Evolutionary conservation across 2,113 vertebrate genomes (phyloP), one percentile per base, ranked within the genome.

Genomic region (Bostrychus sinensis): DNA sequence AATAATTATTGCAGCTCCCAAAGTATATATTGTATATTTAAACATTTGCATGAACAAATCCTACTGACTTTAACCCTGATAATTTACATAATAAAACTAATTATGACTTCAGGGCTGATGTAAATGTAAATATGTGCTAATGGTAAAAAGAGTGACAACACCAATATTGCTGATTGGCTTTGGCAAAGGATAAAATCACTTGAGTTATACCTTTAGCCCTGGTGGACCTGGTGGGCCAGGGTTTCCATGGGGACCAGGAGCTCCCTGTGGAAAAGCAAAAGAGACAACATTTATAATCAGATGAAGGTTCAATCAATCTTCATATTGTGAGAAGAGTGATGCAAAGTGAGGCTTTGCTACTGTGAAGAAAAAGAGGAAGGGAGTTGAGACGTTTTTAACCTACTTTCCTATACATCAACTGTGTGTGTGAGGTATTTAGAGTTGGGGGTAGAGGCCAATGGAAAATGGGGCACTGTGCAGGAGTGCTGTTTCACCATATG

Each of bases 191-290:
- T 51, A 69, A 16, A n/a, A 45, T 45, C 20, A 64, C 4, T 38
- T 65, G 46, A 62, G 62, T 22, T 62, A 56, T 91, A 91, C 89
- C 88, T 91, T 91, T 28, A 86, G 65, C 22, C 88, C 89, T 3
- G 82, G 28, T 60, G 79, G 82, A 74, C 89, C 89, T 23, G 86
- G 7, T 76, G 65, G 81, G 54, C 89, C 89, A 32, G 88, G 88
- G 63, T 89, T 91, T 62, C 89, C 89, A 68, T 89, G 84, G 43
- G 89, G 81, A 83, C 89, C 89, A 34, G 76, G 51, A 25, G 54
- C 60, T 5, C 89, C 89, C 89, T 91, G 75, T 48, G 56, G 32
- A 51, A 66, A 64, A 70, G 34, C 8, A 25, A 81, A 62, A 78
- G 30, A 68, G 38, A 67, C 17, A 32, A 43, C n/a, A 68, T 61